These are phyloP conservation scores for Orthosia cruda DNA, from an alignment of 2,888 invertebrate genomes.

Conservation along the genomic window DNA sequence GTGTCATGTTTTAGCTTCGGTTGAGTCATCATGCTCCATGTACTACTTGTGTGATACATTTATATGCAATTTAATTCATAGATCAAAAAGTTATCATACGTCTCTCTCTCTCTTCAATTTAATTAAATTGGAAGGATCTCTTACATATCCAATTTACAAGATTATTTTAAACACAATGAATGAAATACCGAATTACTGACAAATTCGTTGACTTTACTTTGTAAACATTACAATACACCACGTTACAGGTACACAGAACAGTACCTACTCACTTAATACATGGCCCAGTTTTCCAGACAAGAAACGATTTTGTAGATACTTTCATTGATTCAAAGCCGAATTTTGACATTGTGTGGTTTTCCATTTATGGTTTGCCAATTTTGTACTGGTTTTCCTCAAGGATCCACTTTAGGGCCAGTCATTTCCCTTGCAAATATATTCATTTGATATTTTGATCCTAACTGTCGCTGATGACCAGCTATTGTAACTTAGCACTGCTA, in stretches of 20 bases:
- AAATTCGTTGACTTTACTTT: too few relatives aligned
- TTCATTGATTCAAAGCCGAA: neutral
- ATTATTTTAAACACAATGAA: too few relatives aligned
- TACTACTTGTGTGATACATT: neutral
- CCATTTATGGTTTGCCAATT: too few relatives aligned
- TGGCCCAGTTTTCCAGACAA: too few relatives aligned
- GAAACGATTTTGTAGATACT: neutral
- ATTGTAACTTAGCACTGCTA: neutral
- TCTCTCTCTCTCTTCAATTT: neutral
- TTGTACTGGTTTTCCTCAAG: neutral
- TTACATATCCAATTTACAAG: neutral
- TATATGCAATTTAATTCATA: neutral
- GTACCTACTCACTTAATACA: too few relatives aligned
- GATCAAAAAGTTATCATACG: neutral
- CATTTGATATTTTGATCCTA: too few relatives aligned
- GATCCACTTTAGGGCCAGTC: neutral
- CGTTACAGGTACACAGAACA: too few relatives aligned
- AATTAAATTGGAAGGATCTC: neutral
- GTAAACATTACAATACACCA: too few relatives aligned
- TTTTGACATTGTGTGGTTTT: neutral
- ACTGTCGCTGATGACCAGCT: neutral
- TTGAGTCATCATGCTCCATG: neutral
- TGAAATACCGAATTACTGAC: too few relatives aligned
- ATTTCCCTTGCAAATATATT: neutral
- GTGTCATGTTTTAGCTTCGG: neutral